Evolutionary conservation across 2,888 invertebrate genomes (phyloP).

Genomic region (Trichogramma evanescens): DNA sequence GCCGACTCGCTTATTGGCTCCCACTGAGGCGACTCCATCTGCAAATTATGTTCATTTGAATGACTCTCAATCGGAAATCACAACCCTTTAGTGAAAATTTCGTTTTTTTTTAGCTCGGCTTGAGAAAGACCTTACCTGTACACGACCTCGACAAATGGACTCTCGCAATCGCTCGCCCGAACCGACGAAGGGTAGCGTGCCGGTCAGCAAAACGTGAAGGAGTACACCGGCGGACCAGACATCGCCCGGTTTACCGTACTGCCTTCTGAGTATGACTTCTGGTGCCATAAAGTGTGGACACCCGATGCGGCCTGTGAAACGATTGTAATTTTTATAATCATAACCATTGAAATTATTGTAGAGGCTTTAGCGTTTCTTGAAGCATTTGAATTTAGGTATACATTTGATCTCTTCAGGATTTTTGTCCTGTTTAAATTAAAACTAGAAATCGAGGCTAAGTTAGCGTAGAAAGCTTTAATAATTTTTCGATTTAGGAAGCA

Average conservation of each 20-base stretch:
- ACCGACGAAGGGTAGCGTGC: slow-evolving; percentile 91
- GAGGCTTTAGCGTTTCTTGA: not conserved
- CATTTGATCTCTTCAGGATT: too few relatives aligned
- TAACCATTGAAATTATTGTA: not conserved
- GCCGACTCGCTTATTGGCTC: slow-evolving; percentile 88
- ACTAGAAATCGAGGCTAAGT: too few relatives aligned
- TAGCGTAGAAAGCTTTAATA: too few relatives aligned
- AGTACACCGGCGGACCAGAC: slow-evolving; percentile 97
- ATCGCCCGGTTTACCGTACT: slow-evolving; percentile 91
- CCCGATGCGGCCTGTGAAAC: slow-evolving; percentile 76
- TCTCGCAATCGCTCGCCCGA: slow-evolving; percentile 89
- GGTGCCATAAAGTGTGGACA: slow-evolving; percentile 98
- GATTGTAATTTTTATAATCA: too few relatives aligned
- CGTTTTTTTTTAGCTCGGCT: too few relatives aligned
- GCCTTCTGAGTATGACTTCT: slow-evolving; percentile 85
- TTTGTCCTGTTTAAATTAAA: too few relatives aligned
- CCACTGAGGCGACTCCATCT: slow-evolving; percentile 88
- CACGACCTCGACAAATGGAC: slow-evolving; percentile 76
- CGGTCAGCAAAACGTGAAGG: slow-evolving; percentile 87
- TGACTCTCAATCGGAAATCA: not conserved
- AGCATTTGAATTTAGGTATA: not conserved
- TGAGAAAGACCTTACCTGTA: slow-evolving; percentile 56
- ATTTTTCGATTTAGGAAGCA: too few relatives aligned
- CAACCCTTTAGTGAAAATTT: not conserved
- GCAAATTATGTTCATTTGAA: slow-evolving; percentile 27